Conservation (phyloP, 2,797 vertebrate species). For the Malurus leucopterus region DNA sequence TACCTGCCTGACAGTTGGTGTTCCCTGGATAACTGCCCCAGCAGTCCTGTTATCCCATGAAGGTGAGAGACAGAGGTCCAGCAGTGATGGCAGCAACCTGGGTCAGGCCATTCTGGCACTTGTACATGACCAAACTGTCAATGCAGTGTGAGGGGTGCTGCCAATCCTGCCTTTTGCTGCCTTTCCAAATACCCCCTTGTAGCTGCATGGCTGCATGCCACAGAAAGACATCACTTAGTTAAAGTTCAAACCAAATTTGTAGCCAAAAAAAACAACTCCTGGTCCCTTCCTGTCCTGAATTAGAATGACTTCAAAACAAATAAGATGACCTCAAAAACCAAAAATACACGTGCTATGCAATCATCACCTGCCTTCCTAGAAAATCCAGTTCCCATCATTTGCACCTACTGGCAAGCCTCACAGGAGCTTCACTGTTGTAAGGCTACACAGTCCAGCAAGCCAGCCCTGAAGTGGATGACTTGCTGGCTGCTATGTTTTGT, state of each 20-base stretch:
- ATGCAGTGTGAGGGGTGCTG: not conserved
- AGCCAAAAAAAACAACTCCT: not conserved
- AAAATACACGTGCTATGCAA: not conserved
- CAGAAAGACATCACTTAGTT: not conserved
- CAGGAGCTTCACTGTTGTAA: not conserved
- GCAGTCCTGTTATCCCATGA: not conserved
- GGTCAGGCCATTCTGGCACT: not conserved
- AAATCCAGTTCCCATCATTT: not conserved
- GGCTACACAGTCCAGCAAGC: not conserved
- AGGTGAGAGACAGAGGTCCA: not conserved
- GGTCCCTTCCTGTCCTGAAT: not conserved
- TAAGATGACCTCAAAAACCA: slow-evolving; percentile 5
- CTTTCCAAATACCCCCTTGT: not conserved
- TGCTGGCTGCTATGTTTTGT: not conserved
- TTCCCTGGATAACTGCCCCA: not conserved
- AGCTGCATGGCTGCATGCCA: not conserved
- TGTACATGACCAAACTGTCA: not conserved
- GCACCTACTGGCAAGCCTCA: not conserved
- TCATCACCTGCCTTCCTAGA: not conserved
- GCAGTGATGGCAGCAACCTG: not conserved
- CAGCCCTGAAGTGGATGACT: not conserved
- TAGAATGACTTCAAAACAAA: slow-evolving; percentile 43
- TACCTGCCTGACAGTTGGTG: not conserved
- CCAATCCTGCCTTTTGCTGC: not conserved
- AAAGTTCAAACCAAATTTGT: slow-evolving; percentile 25